Base-by-base conservation (phyloP, 2,797 vertebrate species). In the Thaleichthys pacificus region DNA sequence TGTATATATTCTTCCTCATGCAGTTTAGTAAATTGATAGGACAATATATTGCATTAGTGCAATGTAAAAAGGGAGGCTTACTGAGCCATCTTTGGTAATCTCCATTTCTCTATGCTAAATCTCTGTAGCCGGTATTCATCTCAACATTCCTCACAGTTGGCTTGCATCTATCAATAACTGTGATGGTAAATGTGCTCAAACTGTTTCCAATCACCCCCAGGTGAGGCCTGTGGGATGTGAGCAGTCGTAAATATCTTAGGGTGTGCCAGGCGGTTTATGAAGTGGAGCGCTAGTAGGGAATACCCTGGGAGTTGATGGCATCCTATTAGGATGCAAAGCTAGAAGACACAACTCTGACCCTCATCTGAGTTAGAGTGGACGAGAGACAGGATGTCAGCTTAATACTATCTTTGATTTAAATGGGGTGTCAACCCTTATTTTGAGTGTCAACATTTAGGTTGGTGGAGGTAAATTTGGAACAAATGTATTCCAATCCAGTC, bases 41-140 rank as follows among this genome's bases (percentile, higher is more conserved):
- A 74, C 51, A 75, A 85, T 77, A 62, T 73, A 75, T 78, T 77
- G 81, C 56, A 80, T 84, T 75, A 66, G 28, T 38, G 30, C 4
- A 5, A 21, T 64, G 30, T 26, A 21, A 8, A n/a, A 15, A 38
- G n/a, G 17, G 42, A 47, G 22, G 9, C 32, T 15, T 15, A 21
- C 15, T 21, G 30, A 21, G 15, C 58, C n/a, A 75, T 60, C 71
- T 69, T 73, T 76, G 73, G 84, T 73, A 76, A 82, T 81, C 42
- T 47, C 73, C 24, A 11, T 84, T 28, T 79, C 11, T 72, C 66
- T 1, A n/a, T 70, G 51, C 32, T 77, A 77, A 81, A 83, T 75
- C 61, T 26, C 21, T 82, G 70, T 67, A 49, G 42, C 61, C 30
- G 72, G 61, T 71, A 72, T 80, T 74, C 74, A 54, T 22, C n/a